Conservation (phyloP, 2,888 invertebrate genomes). For the Atethmia centrago region DNA sequence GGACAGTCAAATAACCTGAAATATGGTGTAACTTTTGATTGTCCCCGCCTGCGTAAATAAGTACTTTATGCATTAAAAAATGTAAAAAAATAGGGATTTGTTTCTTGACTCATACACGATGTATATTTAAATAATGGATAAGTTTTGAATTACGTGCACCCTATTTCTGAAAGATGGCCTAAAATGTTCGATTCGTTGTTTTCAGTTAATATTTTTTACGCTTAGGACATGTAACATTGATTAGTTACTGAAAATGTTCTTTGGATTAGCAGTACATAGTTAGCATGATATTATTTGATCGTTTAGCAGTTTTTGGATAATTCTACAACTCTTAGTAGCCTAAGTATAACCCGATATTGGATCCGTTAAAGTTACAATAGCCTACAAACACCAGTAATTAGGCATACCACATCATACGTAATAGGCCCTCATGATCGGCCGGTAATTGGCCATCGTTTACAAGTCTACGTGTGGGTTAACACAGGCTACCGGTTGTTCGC, state of each 20-base stretch:
- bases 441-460: slow-evolving; percentile 40
- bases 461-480: slow-evolving; percentile 28
- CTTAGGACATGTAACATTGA: background rate
- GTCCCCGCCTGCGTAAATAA: too few relatives aligned
- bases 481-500: slow-evolving; percentile 21
- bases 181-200: background rate
- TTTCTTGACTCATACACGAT: too few relatives aligned
- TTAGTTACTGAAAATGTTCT: background rate
- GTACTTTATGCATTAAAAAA: too few relatives aligned
- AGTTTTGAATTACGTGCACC: too few relatives aligned
- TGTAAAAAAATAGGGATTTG: too few relatives aligned
- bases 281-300: background rate
- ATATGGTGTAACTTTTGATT: too few relatives aligned
- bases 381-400: background rate
- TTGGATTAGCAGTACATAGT: background rate
- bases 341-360: background rate
- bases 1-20: too few relatives aligned
- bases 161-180: background rate
- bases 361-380: background rate
- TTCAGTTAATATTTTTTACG: background rate
- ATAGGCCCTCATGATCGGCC: slow-evolving; percentile 21
- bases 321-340: background rate
- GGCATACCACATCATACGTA: slow-evolving; percentile 4
- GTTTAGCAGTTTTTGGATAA: background rate
- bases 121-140: too few relatives aligned